A percentile compares a stretch with the other conserved stretches of the same genome.
Evolutionary conservation across 2,113 vertebrate genomes (phyloP).

Genomic region (Megalops atlanticus): DNA sequence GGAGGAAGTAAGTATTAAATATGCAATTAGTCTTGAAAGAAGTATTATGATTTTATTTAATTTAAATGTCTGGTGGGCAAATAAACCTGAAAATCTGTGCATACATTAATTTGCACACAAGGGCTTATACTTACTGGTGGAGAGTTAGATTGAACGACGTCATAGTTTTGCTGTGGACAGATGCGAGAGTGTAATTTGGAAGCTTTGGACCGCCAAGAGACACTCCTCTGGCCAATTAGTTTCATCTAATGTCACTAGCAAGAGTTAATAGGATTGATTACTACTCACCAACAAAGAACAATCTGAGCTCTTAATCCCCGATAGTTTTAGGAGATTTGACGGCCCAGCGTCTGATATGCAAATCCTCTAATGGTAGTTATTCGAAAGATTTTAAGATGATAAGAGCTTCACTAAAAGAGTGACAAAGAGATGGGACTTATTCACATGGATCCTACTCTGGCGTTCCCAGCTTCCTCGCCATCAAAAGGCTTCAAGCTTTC

Average conservation of each 20-base stretch:
- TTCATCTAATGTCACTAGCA: slow-evolving; percentile 25
- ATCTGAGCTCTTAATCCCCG: slow-evolving; percentile 38
- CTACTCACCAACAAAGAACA: slow-evolving; percentile 47
- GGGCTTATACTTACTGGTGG: not conserved
- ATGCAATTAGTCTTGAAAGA: not conserved
- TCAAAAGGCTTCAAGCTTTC: not conserved
- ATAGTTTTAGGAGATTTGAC: slow-evolving; percentile 35
- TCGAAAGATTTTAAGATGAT: slow-evolving; percentile 40
- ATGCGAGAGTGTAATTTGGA: not conserved
- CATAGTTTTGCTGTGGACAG: not conserved
- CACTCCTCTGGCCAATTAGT: not conserved
- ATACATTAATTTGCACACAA: not conserved
- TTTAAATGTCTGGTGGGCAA: no score
- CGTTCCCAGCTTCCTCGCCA: not conserved
- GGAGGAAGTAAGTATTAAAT: not conserved
- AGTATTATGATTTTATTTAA: no score
- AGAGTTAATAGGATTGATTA: slow-evolving; percentile 51
- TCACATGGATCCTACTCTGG: not conserved
- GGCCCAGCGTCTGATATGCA: slow-evolving; percentile 48
- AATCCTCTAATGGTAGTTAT: slow-evolving; percentile 49
- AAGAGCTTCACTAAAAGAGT: slow-evolving; percentile 27
- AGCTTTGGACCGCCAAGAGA: slow-evolving; percentile 18
- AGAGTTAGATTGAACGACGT: not conserved
- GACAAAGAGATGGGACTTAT: slow-evolving; percentile 25
- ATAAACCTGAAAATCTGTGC: no score